Base-by-base conservation (phyloP, 92 coral and sea anemone genomes). In the Epizoanthus scotinus region DNA sequence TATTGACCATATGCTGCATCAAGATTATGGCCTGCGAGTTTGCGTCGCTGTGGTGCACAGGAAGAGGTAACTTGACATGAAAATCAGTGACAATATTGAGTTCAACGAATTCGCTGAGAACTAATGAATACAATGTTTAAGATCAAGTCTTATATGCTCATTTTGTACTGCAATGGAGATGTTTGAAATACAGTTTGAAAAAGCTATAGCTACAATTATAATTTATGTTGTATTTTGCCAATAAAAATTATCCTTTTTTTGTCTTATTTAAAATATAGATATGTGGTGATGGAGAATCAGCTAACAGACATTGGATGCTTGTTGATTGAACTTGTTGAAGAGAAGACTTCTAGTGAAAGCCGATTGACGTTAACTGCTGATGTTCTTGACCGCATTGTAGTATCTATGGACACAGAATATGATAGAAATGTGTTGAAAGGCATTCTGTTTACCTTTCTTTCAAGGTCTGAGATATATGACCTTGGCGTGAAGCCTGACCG, bases 381-480 rank as follows among this genome's bases (percentile, higher is more conserved):
- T 4, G 15, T 27, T 60, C 73, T 87, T 31, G 36, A 27, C 26
- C 15, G 49, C 18, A 78, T 83, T 2, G 47, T 88, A 21, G 56
- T 54, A n/a, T 85, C 89, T 0, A 89, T 89, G 92, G 92, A 89
- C 40, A 82, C 92, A 8, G 92, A 89, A 75, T 85, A 81, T 63
- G 89, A 89, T 36, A 40, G 65, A 18, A 82, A 70, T 44, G 89
- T 78, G 15, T 44, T 89, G 20, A 85, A 85, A 49, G 89, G 80
- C 14, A 81, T 87, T 57, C 10, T 87, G 17, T 82, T 82, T 77
- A 84, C 90, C 5, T 58, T 77, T n/a, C 12, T 28, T 53, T 67
- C 78, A 50, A 77, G 78, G 21, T 67, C 53, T 10, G 85, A 81
- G 38, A 81, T 81, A 2, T 9, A 9, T 9, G 78, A 68, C 19